These are phyloP conservation scores for Drosophila cognata DNA, from an alignment of 2,888 invertebrate species.

Conservation along the genomic window DNA sequence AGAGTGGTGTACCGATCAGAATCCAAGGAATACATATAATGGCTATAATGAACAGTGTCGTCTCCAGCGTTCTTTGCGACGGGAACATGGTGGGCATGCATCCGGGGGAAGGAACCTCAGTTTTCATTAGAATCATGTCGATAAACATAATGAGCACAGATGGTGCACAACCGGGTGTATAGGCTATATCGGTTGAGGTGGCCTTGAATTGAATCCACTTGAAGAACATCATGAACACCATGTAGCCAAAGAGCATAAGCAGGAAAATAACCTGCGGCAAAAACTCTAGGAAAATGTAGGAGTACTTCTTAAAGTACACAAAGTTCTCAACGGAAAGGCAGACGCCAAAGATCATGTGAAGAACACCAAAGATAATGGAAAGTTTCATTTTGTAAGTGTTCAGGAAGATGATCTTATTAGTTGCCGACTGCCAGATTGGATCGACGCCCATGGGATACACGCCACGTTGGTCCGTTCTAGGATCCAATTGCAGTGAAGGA, in stretches of 20 bases:
- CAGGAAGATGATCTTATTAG: constrained; percentile 96
- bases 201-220: constrained; percentile 92
- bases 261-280: constrained; percentile 96
- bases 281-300: constrained; percentile 92
- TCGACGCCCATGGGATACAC: constrained; percentile 93
- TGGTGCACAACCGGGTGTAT: constrained; percentile 88
- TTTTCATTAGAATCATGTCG: constrained; percentile 90
- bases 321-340: constrained; percentile 92
- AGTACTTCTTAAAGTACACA: constrained; percentile 89
- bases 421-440: constrained; percentile 90
- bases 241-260: constrained; percentile 93
- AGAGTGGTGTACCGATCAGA: constrained; percentile 94
- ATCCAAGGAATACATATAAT: constrained; percentile 96
- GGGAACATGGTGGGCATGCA: constrained; percentile 89
- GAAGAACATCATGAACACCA: constrained; percentile 95
- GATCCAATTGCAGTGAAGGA: constrained; percentile 87
- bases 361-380: constrained; percentile 95
- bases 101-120: constrained; percentile 83
- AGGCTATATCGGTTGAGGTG: constrained; percentile 76
- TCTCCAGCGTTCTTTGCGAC: constrained; percentile 90
- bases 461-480: constrained; percentile 85
- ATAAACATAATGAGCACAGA: constrained; percentile 91
- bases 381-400: constrained; percentile 98
- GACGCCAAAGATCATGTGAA: constrained; percentile 97
- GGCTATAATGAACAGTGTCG: constrained; percentile 90